Percentiles rank a stretch among this genome's conserved stretches.
Evolutionary conservation across 1,140 invertebrate genomes (phyloP).

Genomic region (Lepidotrigona ventralis): DNA sequence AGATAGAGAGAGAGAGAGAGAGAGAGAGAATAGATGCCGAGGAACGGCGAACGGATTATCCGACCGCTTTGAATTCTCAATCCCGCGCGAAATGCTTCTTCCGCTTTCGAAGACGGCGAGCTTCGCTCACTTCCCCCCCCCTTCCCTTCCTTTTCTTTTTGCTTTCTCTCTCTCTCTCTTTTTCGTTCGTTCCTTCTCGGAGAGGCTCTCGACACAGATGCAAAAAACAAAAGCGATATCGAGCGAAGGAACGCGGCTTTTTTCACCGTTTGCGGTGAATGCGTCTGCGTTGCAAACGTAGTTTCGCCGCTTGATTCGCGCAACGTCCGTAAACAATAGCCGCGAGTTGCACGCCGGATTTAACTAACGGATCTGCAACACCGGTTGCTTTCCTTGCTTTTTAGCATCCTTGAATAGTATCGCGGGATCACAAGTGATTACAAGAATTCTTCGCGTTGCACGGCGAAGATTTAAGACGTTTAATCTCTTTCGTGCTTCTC

Average conservation of each 20-base stretch:
- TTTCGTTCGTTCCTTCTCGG: not conserved
- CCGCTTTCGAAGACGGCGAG: not conserved
- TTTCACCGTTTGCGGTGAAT: not conserved
- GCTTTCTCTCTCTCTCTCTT: not conserved
- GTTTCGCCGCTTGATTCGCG: not conserved
- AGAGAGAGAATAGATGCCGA: not conserved
- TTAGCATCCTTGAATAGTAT: too few species aligned
- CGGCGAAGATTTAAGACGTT: too few species aligned
- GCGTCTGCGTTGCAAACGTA: not conserved
- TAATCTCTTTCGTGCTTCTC: too few species aligned
- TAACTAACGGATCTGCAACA: not conserved
- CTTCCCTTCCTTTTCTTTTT: too few species aligned
- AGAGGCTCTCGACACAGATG: constrained; percentile 22
- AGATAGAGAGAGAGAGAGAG: not conserved
- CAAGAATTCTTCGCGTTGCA: too few species aligned
- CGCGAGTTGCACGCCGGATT: not conserved
- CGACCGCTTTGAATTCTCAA: constrained; percentile 20
- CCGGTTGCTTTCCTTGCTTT: too few species aligned
- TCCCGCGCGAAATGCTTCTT: constrained; percentile 1
- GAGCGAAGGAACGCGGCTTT: not conserved
- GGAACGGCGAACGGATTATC: constrained; percentile 16
- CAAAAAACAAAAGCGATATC: constrained; percentile 16
- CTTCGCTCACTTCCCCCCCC: not conserved
- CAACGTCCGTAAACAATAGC: not conserved
- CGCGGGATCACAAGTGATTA: too few species aligned